These are phyloP conservation scores for Coranthus polyacanthus DNA, from an alignment of 2,797 vertebrate species.

Conservation along the genomic window DNA sequence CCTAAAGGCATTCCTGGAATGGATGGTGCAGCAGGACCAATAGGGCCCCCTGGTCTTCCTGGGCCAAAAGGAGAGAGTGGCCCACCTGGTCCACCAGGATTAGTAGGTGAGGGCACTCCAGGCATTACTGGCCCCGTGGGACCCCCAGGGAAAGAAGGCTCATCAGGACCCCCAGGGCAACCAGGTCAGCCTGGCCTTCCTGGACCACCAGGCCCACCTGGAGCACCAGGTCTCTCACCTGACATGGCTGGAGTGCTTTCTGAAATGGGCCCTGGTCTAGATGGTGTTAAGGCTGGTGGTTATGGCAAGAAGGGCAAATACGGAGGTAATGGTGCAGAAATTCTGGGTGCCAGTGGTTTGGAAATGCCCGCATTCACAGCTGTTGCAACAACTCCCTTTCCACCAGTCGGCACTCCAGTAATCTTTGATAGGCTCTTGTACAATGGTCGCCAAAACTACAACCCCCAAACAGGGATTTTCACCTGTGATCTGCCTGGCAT, in stretches of 20 bases:
- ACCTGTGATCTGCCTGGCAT: conserved; percentile 96
- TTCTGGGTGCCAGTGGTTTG: conserved; percentile 82
- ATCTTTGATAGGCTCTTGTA: conserved; percentile 97
- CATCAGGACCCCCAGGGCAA: conserved; percentile 88
- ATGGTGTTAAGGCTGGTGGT: conserved; percentile 90
- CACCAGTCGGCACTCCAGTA: conserved; percentile 91
- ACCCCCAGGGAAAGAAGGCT: conserved; percentile 90
- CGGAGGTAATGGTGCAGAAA: conserved; percentile 75
- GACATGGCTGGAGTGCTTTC: conserved; percentile 92
- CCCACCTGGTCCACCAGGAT: conserved; percentile 88
- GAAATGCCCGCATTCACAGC: conserved; percentile 99
- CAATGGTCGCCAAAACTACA: conserved; percentile 97
- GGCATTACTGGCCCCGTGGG: conserved; percentile 90
- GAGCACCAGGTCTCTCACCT: conserved; percentile 83
- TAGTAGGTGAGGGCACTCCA: conserved; percentile 86
- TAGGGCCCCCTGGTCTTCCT: conserved; percentile 89
- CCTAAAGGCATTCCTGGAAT: conserved; percentile 94
- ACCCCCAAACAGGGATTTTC: conserved; percentile 94
- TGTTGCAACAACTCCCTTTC: conserved; percentile 91
- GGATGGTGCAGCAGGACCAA: conserved; percentile 89
- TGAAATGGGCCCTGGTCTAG: conserved; percentile 87
- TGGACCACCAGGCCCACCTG: conserved; percentile 92
- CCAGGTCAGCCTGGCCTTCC: conserved; percentile 91
- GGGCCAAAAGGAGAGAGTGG: conserved; percentile 93
- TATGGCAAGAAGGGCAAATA: conserved; percentile 91